Evolutionary conservation across 2,113 vertebrate genomes (phyloP), one percentile per base, ranked within the genome.

Genomic region (Pangasianodon hypophthalmus): DNA sequence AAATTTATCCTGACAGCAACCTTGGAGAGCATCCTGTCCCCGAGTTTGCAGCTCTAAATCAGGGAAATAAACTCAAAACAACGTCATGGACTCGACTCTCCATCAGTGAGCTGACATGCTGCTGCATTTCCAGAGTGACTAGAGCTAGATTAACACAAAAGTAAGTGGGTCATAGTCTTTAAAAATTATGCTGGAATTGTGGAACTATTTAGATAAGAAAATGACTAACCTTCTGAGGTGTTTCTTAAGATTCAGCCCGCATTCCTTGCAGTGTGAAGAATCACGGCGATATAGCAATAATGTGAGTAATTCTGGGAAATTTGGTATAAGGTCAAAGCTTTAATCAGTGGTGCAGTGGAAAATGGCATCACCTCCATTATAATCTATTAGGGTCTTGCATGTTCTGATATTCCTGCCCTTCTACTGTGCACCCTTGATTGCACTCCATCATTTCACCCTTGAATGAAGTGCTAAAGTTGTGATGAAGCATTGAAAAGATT

Each of bases 1-100:
- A 97, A 97, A 97, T 96, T 95, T 94, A 92, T 92, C 93, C 94
- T 95, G 97, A 97, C 95, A 97, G 95, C 96, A 96, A 96, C 97
- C 96, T 97, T 97, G 96, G 97, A 96, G 96, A 95, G 73, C 84
- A 93, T 97, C 94, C 95, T 92, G 93, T 93, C 91, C 93, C 91
- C 89, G 87, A 56, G 64, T 94, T 94, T 90, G 85, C 94, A 91
- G 92, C 91, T 92, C 94, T 89, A 95, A 96, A 96, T 96, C 94
- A 95, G 92, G 94, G 94, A 95, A 96, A 96, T 92, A 96, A 97
- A 96, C 93, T 95, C 94, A 95, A 95, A 96, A 96, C 94, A 92
- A 94, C 94, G 93, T 94, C 95, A 94, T 94, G 93, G 93, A 95
- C 95, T 96, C 94, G 93, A 95, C 93, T 94, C 93, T 95, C 37